phyloP scores from a whole-genome alignment of 2,888 invertebrate genomes.

The Glyphotaelius pellucidus region DNA sequence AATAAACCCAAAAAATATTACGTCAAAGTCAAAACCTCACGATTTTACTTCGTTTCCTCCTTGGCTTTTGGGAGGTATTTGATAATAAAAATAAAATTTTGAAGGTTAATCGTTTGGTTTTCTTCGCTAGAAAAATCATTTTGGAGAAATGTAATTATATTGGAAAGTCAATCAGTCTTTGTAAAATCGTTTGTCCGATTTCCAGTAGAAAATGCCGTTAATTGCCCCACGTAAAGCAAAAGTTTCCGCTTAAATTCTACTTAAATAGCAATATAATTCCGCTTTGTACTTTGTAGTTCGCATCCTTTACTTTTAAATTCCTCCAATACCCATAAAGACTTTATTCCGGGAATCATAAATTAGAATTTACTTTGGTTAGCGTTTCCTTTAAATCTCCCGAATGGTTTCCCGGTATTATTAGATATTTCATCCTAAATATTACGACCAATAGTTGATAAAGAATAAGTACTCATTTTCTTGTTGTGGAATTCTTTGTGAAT shows the following conservation, averaged over 20 bases:
- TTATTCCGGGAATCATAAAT: slow-evolving; percentile 15
- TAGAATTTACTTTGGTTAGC: slow-evolving; percentile 2
- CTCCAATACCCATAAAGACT: slow-evolving; percentile 3
- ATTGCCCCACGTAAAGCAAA: background rate
- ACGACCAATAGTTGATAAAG: background rate
- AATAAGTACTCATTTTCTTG: background rate
- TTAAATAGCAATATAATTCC: slow-evolving; percentile 33
- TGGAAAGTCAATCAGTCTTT: slow-evolving; percentile 9
- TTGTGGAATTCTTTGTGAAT: background rate
- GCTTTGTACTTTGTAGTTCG: slow-evolving; percentile 33
- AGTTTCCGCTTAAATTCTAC: slow-evolving; percentile 31
- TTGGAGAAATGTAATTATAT: background rate
- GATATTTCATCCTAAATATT: background rate
- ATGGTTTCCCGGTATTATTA: background rate
- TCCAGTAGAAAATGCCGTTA: slow-evolving; percentile 19
- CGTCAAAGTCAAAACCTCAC: no score
- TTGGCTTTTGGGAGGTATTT: no score
- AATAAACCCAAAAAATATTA: no score
- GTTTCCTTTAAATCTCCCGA: background rate
- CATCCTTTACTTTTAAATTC: slow-evolving; percentile 34
- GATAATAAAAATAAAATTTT: background rate
- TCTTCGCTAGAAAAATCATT: background rate
- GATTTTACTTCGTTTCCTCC: no score
- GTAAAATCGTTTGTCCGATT: slow-evolving; percentile 27
- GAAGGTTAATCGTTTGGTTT: background rate